These are phyloP conservation scores for Onychostruthus taczanowskii DNA, from an alignment of 2,113 vertebrate genomes.

Conservation along the genomic window DNA sequence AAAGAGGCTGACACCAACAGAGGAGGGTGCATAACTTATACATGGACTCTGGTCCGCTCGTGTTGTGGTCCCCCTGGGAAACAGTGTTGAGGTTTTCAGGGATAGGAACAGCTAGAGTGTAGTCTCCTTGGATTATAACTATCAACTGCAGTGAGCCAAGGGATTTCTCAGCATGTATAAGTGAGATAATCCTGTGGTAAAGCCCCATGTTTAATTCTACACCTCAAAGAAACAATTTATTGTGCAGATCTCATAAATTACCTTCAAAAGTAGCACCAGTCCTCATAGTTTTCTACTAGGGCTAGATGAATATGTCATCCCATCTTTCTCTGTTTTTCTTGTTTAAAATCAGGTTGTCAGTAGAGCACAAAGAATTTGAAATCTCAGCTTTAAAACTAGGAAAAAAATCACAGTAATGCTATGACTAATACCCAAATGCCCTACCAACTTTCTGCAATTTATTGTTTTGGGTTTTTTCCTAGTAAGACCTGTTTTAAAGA, in stretches of 20 bases:
- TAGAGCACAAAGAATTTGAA: neutral
- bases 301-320: neutral
- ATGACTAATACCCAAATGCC: neutral
- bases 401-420: neutral
- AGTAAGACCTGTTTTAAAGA: neutral
- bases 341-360: neutral
- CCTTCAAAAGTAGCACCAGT: neutral
- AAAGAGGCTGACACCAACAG: neutral
- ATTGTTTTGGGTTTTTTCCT: neutral
- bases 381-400: neutral
- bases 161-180: neutral
- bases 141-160: neutral
- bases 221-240: neutral
- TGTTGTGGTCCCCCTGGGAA: neutral
- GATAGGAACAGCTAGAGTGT: neutral
- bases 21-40: neutral
- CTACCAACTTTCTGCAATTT: neutral
- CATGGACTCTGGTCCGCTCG: neutral
- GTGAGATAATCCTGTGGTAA: neutral
- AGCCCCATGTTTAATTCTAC: neutral
- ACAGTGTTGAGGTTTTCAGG: neutral
- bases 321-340: neutral
- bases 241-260: neutral
- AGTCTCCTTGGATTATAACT: neutral
- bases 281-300: neutral